A percentile compares a stretch with the other conserved stretches of the same genome.
Conservation (phyloP, 2,797 vertebrate genomes). For the Tauraco hartlaubi region DNA sequence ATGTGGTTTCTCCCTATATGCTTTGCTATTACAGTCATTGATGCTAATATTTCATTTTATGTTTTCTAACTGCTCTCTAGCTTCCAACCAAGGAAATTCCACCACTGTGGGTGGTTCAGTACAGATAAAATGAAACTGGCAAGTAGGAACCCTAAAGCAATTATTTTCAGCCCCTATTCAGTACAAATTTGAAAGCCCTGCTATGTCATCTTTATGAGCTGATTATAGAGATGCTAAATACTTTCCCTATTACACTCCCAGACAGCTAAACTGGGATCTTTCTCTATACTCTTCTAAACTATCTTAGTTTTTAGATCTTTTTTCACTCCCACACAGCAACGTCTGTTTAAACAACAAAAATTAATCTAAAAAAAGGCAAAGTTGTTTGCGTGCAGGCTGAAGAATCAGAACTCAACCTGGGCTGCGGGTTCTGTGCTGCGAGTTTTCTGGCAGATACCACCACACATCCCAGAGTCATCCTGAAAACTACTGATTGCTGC, state of each 20-base stretch:
- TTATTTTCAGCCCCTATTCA: background rate
- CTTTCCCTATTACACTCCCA: background rate
- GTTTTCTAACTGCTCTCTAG: background rate
- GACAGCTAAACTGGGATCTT: background rate
- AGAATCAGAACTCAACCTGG: background rate
- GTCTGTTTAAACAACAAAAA: background rate
- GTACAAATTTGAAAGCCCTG: background rate
- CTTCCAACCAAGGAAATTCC: background rate
- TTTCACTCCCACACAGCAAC: accelerated
- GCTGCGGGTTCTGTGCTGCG: background rate
- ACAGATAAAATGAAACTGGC: background rate
- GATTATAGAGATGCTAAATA: background rate
- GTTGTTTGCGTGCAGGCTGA: too few relatives aligned
- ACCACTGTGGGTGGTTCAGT: background rate
- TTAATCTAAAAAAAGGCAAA: accelerated
- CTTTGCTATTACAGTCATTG: background rate
- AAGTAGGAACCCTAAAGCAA: background rate
- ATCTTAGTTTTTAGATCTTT: background rate
- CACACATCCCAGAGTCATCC: background rate
- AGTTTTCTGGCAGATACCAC: background rate
- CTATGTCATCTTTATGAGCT: background rate
- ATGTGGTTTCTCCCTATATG: accelerated
- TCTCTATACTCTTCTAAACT: too few relatives aligned
- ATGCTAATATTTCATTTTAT: background rate
- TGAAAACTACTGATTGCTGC: background rate